Conservation (phyloP, 1,140 invertebrate genomes). For the Drosophila kurseongensis region DNA sequence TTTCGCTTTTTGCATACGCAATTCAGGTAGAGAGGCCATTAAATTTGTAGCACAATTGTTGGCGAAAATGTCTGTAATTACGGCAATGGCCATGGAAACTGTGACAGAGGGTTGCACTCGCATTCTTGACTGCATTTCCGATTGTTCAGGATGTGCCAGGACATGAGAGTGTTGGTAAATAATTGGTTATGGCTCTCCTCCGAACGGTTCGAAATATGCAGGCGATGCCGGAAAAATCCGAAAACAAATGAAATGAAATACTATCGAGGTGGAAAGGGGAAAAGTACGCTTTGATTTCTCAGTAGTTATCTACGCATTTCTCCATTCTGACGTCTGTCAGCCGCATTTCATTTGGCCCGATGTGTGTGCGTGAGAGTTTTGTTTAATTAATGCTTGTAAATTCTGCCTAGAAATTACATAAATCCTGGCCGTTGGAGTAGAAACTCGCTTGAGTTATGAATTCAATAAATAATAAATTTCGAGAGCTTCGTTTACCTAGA, state of each 20-base stretch:
- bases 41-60: constrained; percentile 77
- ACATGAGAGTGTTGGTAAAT: constrained; percentile 70
- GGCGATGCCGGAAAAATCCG: constrained; percentile 25
- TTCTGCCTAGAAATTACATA: constrained; percentile 67
- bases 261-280: constrained; percentile 1
- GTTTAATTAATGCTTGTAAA: constrained; percentile 65
- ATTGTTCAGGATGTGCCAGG: constrained; percentile 64
- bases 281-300: constrained; percentile 55
- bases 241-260: constrained; percentile 57
- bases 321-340: constrained; percentile 74
- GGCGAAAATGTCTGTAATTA: constrained; percentile 77
- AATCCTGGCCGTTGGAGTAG: constrained; percentile 34
- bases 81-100: constrained; percentile 50
- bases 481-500: constrained; percentile 3
- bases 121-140: constrained; percentile 71
- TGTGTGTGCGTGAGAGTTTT: constrained; percentile 66
- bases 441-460: constrained; percentile 48
- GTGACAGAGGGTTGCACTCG: constrained; percentile 38
- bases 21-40: constrained; percentile 71
- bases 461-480: constrained; percentile 49
- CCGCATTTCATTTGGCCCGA: constrained; percentile 57
- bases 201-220: constrained; percentile 30
- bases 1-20: constrained; percentile 48
- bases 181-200: constrained; percentile 69
- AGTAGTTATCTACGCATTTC: constrained; percentile 77